Conservation (phyloP, 1,140 invertebrate genomes). For the Drosophila nigromelanica region DNA sequence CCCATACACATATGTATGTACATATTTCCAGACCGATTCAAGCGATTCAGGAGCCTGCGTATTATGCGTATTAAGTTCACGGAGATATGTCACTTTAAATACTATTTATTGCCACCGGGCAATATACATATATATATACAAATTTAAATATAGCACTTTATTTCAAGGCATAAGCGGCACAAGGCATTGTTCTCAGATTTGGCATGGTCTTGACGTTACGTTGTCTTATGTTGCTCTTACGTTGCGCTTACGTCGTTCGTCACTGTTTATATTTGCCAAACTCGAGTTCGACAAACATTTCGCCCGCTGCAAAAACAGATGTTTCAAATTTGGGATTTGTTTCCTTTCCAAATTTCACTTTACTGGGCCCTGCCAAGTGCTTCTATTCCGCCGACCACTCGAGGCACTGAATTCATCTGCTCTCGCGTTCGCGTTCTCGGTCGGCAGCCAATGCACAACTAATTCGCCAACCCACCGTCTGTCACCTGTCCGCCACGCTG, state of each 20-base stretch:
- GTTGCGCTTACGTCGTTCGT: slow-evolving; percentile 25
- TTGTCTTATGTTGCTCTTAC: slow-evolving; percentile 53
- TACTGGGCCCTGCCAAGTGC: slow-evolving; percentile 16
- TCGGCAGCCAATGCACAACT: slow-evolving; percentile 67
- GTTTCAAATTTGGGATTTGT: slow-evolving; percentile 6
- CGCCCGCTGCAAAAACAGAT: neutral
- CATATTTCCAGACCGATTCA: neutral
- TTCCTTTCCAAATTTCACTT: slow-evolving; percentile 21
- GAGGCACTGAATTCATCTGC: slow-evolving; percentile 55
- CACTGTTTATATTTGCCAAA: slow-evolving; percentile 17
- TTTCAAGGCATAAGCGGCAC: slow-evolving; percentile 6
- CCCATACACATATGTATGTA: neutral
- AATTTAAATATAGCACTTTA: slow-evolving; percentile 25
- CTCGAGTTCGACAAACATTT: slow-evolving; percentile 33
- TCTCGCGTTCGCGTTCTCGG: slow-evolving; percentile 35
- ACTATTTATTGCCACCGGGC: slow-evolving; percentile 2
- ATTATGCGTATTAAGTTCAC: slow-evolving; percentile 2
- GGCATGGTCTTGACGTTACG: slow-evolving; percentile 23
- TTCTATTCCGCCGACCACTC: slow-evolving; percentile 17
- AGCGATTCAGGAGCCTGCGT: neutral
- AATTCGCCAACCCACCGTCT: slow-evolving; percentile 53
- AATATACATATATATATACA: too few relatives aligned
- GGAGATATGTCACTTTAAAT: too few relatives aligned
- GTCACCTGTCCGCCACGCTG: slow-evolving; percentile 52
- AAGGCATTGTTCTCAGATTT: neutral